These are phyloP conservation scores for Agapostemon virescens DNA, from an alignment of 2,888 invertebrate genomes.

Conservation along the genomic window DNA sequence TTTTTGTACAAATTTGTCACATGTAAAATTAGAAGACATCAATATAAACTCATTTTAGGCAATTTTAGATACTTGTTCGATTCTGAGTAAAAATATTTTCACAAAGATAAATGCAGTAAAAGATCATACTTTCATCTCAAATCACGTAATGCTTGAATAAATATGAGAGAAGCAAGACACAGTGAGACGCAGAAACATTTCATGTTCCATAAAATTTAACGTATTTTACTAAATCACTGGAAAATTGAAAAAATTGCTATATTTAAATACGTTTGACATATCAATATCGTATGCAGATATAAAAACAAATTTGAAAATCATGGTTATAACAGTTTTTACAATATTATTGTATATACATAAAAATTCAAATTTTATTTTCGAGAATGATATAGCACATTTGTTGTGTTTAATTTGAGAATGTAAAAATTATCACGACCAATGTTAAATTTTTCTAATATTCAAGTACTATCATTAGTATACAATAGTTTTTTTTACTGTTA, in stretches of 20 bases:
- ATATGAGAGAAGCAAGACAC: neutral
- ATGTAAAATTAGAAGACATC: conserved; percentile 23
- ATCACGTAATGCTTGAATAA: conserved; percentile 15
- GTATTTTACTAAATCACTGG: conserved; percentile 21
- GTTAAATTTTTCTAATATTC: conserved; percentile 42
- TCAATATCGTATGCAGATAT: conserved; percentile 26
- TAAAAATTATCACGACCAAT: conserved; percentile 40
- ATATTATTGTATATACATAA: conserved; percentile 28
- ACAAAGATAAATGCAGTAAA: conserved; percentile 49
- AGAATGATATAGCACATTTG: conserved; percentile 15
- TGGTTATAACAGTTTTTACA: conserved; percentile 21
- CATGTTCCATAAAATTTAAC: conserved; percentile 22
- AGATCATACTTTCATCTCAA: conserved; percentile 25
- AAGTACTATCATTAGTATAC: conserved; percentile 36
- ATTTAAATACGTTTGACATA: conserved; percentile 31
- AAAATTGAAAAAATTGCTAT: conserved; percentile 13
- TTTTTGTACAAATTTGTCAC: conserved; percentile 37
- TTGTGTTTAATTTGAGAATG: conserved; percentile 39
- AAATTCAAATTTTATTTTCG: conserved; percentile 35
- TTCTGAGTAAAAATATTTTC: conserved; percentile 28
- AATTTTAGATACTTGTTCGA: conserved; percentile 22
- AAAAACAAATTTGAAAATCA: conserved; percentile 32
- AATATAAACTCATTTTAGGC: conserved; percentile 10
- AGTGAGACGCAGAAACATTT: conserved; percentile 15
- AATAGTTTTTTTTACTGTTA: conserved; percentile 34